Conservation (phyloP, 2,113 vertebrate species). For the Camelus bactrianus region DNA sequence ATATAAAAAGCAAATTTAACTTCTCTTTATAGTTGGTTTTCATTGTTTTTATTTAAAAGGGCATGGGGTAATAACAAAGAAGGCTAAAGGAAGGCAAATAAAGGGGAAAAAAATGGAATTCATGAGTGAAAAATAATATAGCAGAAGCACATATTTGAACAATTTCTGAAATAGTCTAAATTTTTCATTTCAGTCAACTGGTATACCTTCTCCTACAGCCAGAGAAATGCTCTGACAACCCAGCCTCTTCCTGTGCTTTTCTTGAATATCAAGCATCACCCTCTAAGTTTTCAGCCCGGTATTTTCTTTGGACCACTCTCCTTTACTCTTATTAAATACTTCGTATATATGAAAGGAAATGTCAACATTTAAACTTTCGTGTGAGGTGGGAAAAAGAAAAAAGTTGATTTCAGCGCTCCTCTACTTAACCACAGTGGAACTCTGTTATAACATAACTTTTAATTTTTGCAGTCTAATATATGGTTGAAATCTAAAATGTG, state of each 20-base stretch:
- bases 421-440: conserved; percentile 26
- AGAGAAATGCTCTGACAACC: neutral
- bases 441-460: conserved; percentile 3
- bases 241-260: neutral
- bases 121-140: neutral
- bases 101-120: neutral
- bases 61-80: neutral
- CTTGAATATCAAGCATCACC: conserved; percentile 48
- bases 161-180: neutral
- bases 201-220: neutral
- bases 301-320: conserved; percentile 62
- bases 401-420: conserved; percentile 28
- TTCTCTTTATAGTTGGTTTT: neutral
- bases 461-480: conserved; percentile 4
- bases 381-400: conserved; percentile 12
- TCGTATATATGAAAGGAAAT: conserved; percentile 50
- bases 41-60: neutral
- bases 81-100: neutral
- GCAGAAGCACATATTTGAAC: neutral
- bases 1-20: neutral
- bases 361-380: neutral
- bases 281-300: conserved; percentile 31
- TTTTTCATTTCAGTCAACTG: neutral
- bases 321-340: conserved; percentile 49
- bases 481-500: neutral